Base-by-base conservation (phyloP, 2,797 vertebrate genomes). In the Apogon talboti region DNA sequence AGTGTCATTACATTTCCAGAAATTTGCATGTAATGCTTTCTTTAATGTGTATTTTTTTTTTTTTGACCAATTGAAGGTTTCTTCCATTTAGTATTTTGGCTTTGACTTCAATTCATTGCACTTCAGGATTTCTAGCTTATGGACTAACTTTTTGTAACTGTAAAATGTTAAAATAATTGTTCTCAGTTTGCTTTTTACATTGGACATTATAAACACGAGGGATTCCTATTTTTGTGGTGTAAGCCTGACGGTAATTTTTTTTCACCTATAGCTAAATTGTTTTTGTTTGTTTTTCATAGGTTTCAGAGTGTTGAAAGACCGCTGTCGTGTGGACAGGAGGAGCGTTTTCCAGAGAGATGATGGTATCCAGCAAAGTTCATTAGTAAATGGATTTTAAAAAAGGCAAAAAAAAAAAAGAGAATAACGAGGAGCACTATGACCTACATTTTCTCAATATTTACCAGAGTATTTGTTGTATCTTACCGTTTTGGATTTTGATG, bases 61-160 rank as follows among this genome's bases (percentile, higher is more conserved):
- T 85, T 83, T 83, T 87, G 80, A 88, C 79, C 70, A 82, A 78
- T 86, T 75, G 41, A 92, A 90, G 72, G 63, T 87, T 89, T 89
- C 76, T 84, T 74, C 82, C 76, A 69, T 89, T 86, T 85, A 84
- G 84, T 89, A 84, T 85, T 90, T 91, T 74, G 79, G 62, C 71
- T 86, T 83, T 83, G 81, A 85, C 83, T 81, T 81, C 78, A 74
- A 81, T 81, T 84, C 94, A 92, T 89, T 90, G 92, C 93, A 95
- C 95, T 94, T 95, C 93, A 94, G 93, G 95, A 95, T 95, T 95
- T 96, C 93, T 94, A 96, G 95, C 93, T 97, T 95, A 96, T 94
- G 95, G 93, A 96, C 94, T 95, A 93, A 88, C 79, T 90, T 77
- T 93, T 91, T 91, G 92, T 93, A 86, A 86, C 52, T 90, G 78